Conservation (phyloP, 2,888 invertebrate genomes). For the Meandrusa payeni region DNA sequence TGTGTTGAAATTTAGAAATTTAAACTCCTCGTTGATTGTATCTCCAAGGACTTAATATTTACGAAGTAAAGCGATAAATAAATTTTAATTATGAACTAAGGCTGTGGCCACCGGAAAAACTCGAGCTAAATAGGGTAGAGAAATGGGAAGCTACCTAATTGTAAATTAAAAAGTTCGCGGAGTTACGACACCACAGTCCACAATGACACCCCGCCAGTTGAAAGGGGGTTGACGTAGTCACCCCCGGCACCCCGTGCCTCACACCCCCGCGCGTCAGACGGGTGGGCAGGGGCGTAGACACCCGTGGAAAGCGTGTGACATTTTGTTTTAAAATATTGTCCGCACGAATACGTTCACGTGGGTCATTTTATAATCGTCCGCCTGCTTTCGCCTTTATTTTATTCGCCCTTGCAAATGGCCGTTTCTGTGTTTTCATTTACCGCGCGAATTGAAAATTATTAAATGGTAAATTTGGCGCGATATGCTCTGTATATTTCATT, state of each 20-base stretch:
- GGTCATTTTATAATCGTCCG: constrained; percentile 73
- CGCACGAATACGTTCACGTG: constrained; percentile 77
- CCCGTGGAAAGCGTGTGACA: constrained; percentile 79
- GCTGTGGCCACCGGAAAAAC: constrained; percentile 73
- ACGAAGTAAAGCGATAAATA: constrained; percentile 68
- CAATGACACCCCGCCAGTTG: constrained; percentile 71
- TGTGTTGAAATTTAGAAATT: too few relatives aligned
- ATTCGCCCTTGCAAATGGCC: constrained; percentile 32
- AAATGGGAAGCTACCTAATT: constrained; percentile 81
- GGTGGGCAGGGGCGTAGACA: constrained; percentile 56
- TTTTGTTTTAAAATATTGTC: constrained; percentile 81
- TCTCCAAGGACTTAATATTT: constrained; percentile 47
- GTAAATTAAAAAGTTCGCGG: constrained; percentile 81
- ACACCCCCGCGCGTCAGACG: constrained; percentile 30
- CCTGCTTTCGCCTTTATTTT: constrained; percentile 56
- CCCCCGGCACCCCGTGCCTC: constrained; percentile 31
- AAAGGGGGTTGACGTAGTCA: constrained; percentile 42
- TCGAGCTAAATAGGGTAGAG: constrained; percentile 80
- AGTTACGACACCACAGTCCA: constrained; percentile 81
- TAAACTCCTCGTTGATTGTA: constrained; percentile 42
- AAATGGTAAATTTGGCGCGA: too few relatives aligned
- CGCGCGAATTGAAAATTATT: constrained; percentile 7
- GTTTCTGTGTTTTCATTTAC: constrained; percentile 29
- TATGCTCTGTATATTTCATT: too few relatives aligned
- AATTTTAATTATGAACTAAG: constrained; percentile 73